Evolutionary conservation across 2,888 invertebrate species (phyloP), one percentile per base, ranked within the genome.

Genomic region (Microctonus aethiopoides): DNA sequence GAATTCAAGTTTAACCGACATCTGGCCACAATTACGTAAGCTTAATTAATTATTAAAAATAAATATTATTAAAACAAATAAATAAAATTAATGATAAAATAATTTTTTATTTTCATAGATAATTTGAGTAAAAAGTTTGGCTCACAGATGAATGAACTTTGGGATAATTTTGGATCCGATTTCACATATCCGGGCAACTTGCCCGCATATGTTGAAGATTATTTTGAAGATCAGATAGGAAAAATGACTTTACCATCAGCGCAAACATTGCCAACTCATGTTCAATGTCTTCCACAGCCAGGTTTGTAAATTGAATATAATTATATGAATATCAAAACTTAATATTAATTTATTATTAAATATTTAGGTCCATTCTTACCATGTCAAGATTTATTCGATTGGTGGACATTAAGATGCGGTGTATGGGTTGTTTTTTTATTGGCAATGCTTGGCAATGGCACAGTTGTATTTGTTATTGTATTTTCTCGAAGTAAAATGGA

Each of bases 361-460:
- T 83, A 77, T 83, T n/a, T 87, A 92, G 96, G 95, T 29, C 97
- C 98, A 2, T 98, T 98, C 88, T 89, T 97, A 82, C 98, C 98
- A 4, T 98, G 98, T 86, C 94, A 95, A 83, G 98, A 98, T 87
- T 89, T 98, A 67, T 98, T 98, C 87, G 97, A 97, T 84, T 98
- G 97, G 97, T 98, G 98, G 98, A 96, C 97, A 4, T 88, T 98
- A 78, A 91, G 97, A 52, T 98, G 97, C 85, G 97, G 98, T 22
- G 97, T 98, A 63, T 99, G 99, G 98, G 93, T 97, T 16, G 97
- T 99, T 56, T 98, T 98, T 87, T 91, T 98, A 69, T 89, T 98
- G 79, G 97, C 98, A 51, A 92, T 99, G 89, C 90, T 98, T 63
- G 99, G 99, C 74, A 99, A 99, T 87, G 97, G 97, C 57, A 95